Evolutionary conservation across 2,888 invertebrate genomes (phyloP).

Genomic region (Mylabris sibirica): DNA sequence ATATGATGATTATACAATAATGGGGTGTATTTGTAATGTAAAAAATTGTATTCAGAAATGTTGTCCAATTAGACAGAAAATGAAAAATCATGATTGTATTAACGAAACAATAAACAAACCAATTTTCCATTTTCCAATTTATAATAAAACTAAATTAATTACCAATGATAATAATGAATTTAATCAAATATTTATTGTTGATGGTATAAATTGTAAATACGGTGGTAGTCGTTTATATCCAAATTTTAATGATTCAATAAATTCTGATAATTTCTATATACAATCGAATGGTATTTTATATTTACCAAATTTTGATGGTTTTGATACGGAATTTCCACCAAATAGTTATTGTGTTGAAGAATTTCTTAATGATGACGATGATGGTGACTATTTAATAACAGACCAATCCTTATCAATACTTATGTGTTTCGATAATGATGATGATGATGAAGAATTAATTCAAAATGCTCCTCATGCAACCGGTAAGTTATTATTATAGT

Average conservation of each 20-base stretch:
- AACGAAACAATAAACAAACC: constrained; percentile 1
- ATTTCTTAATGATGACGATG: constrained; percentile 5
- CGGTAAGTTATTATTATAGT: not conserved
- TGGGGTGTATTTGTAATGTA: constrained; percentile 25
- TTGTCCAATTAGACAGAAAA: constrained; percentile 17
- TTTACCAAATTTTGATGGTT: constrained; percentile 19
- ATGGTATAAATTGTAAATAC: constrained; percentile 15
- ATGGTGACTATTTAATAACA: not conserved
- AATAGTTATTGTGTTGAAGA: constrained; percentile 27
- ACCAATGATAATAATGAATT: constrained; percentile 10
- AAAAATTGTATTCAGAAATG: constrained; percentile 24
- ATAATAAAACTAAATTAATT: constrained; percentile 11
- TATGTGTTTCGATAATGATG: not conserved
- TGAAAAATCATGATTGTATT: constrained; percentile 13
- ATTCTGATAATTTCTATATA: constrained; percentile 24
- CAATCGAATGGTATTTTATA: constrained; percentile 26
- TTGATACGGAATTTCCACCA: not conserved
- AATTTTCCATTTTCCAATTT: constrained; percentile 16
- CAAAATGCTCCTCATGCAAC: not conserved
- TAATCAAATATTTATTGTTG: constrained; percentile 15
- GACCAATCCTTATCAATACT: not conserved
- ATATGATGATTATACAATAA: not conserved
- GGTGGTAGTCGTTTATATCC: constrained; percentile 8
- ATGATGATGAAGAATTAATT: constrained; percentile 22
- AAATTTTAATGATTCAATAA: not conserved